Base-by-base conservation (phyloP, 2,888 invertebrate species). In the Harpagoxenus sublaevis region DNA sequence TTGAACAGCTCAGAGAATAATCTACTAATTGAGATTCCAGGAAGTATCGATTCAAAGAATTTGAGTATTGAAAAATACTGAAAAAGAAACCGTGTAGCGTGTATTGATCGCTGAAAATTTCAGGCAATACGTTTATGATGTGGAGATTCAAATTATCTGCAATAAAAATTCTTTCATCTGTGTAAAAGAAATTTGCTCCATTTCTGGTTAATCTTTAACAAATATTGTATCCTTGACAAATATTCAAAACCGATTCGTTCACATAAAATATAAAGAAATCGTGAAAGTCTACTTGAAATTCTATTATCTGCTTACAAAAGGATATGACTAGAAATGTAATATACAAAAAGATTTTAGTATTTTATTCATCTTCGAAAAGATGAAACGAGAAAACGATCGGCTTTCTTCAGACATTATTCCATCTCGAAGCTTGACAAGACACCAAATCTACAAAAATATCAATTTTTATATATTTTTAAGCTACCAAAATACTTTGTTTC, bases 11-110 rank as follows among this genome's bases (percentile, higher is more conserved):
- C 12, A 55, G 18, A 15, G 42, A 9, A 18, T 9, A 31, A 15
- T 68, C 42, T 8, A 53, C 6, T 53, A 51, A 51, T 71, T 62
- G 62, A 60, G 48, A 81, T 70, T 81, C 68, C 60, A 70, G 23
- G 39, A 48, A 28, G 55, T 45, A 57, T 55, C 45, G 10, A 18
- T 9, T 45, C 55, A 35, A 42, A 42, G 48, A 45, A 60, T 57
- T 39, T 53, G 1, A 66, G 53, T 18, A 6, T 60, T 60, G 39
- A 0, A 28, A 81, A 62, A 70, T 70, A 48, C 48, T 8, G 18
- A 45, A 23, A 45, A 57, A 31, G 15, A 66, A 23, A 35, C 15
- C 18, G 39, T 42, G 3, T n/a, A 35, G 10, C 18, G 39, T 42
- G 3, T n/a, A 28, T 55, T 55, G n/a, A 15, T 68, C 28, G 60